phyloP scores from a whole-genome alignment of 2,888 invertebrate genomes.

The Micropterix aruncella region DNA sequence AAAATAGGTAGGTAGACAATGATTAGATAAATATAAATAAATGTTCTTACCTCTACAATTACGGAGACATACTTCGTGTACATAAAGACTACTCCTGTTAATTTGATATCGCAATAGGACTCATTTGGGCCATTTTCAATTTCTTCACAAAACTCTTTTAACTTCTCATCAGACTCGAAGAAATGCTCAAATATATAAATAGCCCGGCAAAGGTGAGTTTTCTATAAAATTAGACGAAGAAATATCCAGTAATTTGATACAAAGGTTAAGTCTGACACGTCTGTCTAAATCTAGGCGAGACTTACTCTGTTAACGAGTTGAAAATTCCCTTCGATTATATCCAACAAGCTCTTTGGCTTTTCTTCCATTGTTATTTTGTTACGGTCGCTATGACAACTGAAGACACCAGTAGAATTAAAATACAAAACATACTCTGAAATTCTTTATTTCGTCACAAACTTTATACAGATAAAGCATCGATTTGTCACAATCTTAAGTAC shows the following conservation, averaged over 20 bases:
- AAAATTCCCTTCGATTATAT: conserved; percentile 32
- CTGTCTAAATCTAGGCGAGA: conserved; percentile 8
- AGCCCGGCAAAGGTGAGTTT: conserved; percentile 30
- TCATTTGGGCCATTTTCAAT: conserved; percentile 24
- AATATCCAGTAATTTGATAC: no score
- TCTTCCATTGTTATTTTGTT: neutral
- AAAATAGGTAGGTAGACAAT: conserved; percentile 3
- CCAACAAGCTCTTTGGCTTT: conserved; percentile 16
- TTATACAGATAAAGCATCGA: no score
- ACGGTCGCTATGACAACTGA: no score
- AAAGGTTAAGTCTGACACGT: neutral
- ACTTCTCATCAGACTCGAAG: conserved; percentile 19
- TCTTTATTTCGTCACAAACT: no score
- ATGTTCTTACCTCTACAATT: conserved; percentile 30
- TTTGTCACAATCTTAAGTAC: no score
- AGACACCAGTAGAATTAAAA: no score
- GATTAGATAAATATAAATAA: neutral
- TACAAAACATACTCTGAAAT: no score
- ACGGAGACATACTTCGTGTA: conserved; percentile 38
- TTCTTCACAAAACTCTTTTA: conserved; percentile 21
- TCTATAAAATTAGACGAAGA: no score
- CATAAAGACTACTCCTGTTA: conserved; percentile 31
- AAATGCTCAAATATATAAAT: conserved; percentile 33
- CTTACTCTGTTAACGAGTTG: conserved; percentile 22
- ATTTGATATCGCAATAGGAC: conserved; percentile 26